These are phyloP conservation scores for Typhlomys cinereus DNA, from an alignment of 2,113 vertebrate genomes.

Conservation along the genomic window DNA sequence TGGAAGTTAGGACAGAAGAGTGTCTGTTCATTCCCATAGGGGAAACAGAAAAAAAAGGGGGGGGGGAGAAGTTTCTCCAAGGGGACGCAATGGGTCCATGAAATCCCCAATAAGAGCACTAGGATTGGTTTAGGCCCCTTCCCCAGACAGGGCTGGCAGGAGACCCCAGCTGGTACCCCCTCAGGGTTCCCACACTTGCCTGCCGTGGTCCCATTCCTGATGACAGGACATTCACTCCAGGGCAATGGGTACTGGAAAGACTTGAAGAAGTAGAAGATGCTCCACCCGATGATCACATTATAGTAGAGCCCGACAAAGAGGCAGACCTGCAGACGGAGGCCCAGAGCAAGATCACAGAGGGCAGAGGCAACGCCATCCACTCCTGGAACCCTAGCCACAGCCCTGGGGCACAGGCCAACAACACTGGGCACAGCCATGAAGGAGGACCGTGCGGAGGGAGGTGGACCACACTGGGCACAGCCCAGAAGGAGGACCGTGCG, in stretches of 20 bases:
- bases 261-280: constrained; percentile 99
- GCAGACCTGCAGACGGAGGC: constrained; percentile 87
- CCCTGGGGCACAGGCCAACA: not conserved
- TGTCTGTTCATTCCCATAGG: not conserved
- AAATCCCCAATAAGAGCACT: not conserved
- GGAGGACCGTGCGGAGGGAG: not conserved
- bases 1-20: not conserved
- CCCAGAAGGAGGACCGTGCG: too few relatives aligned
- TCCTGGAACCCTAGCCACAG: rapidly evolving
- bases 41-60: not conserved
- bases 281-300: constrained; percentile 99
- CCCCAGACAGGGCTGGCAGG: not conserved
- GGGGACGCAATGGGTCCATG: not conserved
- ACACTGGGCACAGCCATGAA: not conserved
- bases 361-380: not conserved
- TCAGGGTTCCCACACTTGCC: constrained; percentile 84
- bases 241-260: constrained; percentile 98
- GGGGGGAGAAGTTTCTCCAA: not conserved
- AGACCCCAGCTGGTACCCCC: not conserved
- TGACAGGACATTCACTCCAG: constrained; percentile 95
- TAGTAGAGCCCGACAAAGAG: constrained; percentile 98
- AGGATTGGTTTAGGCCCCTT: not conserved
- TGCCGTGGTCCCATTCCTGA: constrained; percentile 90
- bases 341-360: not conserved
- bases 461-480: not conserved